phyloP scores from a whole-genome alignment of 2,888 invertebrate species.

The Parnassius apollo region DNA sequence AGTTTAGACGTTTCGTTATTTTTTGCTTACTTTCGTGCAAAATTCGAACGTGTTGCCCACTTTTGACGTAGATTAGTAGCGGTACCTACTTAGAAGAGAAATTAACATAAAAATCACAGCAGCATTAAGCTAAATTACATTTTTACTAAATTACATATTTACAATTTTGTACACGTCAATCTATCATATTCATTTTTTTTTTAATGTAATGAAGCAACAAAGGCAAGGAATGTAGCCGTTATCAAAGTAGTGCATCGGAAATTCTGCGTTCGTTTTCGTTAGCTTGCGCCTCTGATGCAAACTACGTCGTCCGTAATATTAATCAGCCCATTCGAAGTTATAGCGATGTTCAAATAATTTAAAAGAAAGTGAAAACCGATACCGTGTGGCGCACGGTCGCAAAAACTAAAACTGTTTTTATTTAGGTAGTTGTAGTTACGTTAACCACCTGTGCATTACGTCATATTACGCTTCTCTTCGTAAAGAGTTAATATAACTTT shows the following conservation, averaged over 20 bases:
- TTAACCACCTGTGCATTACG: too few relatives aligned
- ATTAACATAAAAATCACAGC: too few relatives aligned
- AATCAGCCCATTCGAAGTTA: conserved; percentile 57
- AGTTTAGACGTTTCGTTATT: too few relatives aligned
- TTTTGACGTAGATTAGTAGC: too few relatives aligned
- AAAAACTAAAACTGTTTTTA: neutral
- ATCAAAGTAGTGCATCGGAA: conserved; percentile 12
- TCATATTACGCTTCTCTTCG: too few relatives aligned
- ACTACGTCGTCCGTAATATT: conserved; percentile 47
- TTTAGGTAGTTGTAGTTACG: too few relatives aligned
- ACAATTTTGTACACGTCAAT: neutral
- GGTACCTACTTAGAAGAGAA: too few relatives aligned
- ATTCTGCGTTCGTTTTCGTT: conserved; percentile 14
- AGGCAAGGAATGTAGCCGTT: conserved; percentile 6
- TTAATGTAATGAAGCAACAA: conserved; percentile 7
- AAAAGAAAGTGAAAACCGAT: conserved; percentile 75
- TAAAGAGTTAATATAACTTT: too few relatives aligned
- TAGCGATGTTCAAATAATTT: conserved; percentile 57
- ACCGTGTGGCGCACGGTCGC: conserved; percentile 42
- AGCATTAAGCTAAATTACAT: too few relatives aligned
- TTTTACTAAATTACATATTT: neutral
- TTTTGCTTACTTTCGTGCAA: too few relatives aligned
- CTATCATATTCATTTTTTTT: neutral
- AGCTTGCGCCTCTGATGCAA: conserved; percentile 19
- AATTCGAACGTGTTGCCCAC: too few relatives aligned